Evolutionary conservation across 92 coral and sea anemone species (phyloP), one percentile per base, ranked within the genome.

Genomic region (Zoanthus solanderi): DNA sequence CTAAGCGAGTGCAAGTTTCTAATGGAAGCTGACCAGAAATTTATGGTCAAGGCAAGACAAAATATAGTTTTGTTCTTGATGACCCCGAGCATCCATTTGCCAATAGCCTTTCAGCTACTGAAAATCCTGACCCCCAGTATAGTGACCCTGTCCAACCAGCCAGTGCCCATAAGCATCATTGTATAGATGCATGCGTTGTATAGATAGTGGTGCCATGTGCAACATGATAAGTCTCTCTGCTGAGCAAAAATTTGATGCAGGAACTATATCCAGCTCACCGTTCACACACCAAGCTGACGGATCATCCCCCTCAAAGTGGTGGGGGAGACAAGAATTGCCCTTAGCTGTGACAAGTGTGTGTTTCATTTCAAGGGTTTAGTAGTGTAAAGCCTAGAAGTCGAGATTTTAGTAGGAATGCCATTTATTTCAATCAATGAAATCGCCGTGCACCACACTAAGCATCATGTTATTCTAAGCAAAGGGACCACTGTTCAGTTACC

Each of bases 1-100:
- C 78, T 83, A 34, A 82, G 86, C 52, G 86, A 82, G 57, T 83
- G 87, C 61, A 83, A 50, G 29, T 68, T 83, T 17, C 87, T 65
- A 37, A 77, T 34, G 18, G 77, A 67, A 83, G 18, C 47, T 15
- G 78, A 83, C 87, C 78, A 78, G 76, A 83, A 65, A 75, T 67
- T 44, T 52, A 83, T 83, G 87, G 75, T 74, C 32, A 83, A 67
- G 75, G 87, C 87, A 31, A 65, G 77, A 23, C 50, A 23, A 23
- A 23, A 23, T 23, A 23, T 23, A 23, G 23, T 23, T 23, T 23
- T 23, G 23, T 23, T 23, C 23, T 23, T 16, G 79, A 84, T 42
- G 88, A 84, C 61, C 72, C 79, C 12, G 50, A 48, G 18, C 2
- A 6, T 18, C 37, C 71, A 6, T 15, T 28, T 6, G 11, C 78